phyloP scores from a whole-genome alignment of 2,888 invertebrate genomes.

The Chymomyza caudatula region DNA sequence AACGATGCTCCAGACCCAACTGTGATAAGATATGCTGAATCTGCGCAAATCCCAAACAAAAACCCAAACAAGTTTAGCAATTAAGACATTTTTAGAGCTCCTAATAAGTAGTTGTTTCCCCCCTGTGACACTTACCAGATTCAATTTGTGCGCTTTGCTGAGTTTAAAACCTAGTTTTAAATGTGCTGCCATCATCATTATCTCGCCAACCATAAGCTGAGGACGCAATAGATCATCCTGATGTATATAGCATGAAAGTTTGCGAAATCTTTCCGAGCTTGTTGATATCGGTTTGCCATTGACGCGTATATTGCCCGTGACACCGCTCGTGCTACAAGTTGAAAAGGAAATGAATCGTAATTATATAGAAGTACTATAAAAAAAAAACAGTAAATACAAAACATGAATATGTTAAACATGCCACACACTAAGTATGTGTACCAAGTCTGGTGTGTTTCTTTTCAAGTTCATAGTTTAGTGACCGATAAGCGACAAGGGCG shows the following conservation, averaged over 20 bases:
- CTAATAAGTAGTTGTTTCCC: too few relatives aligned
- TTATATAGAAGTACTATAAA: not conserved
- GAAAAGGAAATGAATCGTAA: conserved; percentile 23
- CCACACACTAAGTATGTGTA: too few relatives aligned
- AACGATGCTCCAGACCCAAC: conserved; percentile 84
- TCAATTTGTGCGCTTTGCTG: conserved; percentile 83
- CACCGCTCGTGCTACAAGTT: conserved; percentile 82
- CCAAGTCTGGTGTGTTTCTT: conserved; percentile 15
- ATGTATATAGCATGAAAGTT: conserved; percentile 91
- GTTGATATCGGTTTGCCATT: conserved; percentile 82
- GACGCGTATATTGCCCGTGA: conserved; percentile 84
- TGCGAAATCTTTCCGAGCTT: conserved; percentile 84
- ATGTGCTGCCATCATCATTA: conserved; percentile 90
- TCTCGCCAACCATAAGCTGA: conserved; percentile 87
- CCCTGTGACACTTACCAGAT: conserved; percentile 80
- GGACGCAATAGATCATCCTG: conserved; percentile 88
- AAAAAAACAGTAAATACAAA: not conserved
- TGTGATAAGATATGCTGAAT: conserved; percentile 86
- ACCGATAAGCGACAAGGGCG: conserved; percentile 55
- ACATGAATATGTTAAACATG: not conserved
- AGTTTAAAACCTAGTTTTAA: conserved; percentile 87
- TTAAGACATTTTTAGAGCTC: not conserved
- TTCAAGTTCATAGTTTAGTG: conserved; percentile 71
- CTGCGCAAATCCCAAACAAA: conserved; percentile 77
- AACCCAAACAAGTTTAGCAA: not conserved